Evolutionary conservation across 2,113 vertebrate species (phyloP).

Genomic region (Crotalus tigris): DNA sequence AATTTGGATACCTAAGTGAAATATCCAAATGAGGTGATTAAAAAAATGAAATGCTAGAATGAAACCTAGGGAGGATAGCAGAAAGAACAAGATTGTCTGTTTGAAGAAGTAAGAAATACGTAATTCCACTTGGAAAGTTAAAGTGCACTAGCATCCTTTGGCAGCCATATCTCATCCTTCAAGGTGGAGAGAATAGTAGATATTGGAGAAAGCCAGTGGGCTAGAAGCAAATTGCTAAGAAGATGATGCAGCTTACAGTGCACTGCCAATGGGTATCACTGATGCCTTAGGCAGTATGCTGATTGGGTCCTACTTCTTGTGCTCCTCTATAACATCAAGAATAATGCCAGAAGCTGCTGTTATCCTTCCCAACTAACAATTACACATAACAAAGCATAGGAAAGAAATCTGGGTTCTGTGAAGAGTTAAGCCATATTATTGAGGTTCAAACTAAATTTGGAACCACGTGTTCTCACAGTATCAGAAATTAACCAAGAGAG

Average conservation of each 20-base stretch:
- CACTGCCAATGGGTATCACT: background rate
- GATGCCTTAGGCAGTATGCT: background rate
- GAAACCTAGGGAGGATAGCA: background rate
- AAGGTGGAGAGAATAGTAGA: background rate
- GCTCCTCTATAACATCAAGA: background rate
- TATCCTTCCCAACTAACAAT: background rate
- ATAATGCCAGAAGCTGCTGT: background rate
- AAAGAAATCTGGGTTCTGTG: background rate
- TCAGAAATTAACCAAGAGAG: background rate
- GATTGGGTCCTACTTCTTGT: background rate
- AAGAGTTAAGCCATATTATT: background rate
- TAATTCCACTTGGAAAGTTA: background rate
- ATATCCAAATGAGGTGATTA: slow-evolving; percentile 13
- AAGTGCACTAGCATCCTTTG: background rate
- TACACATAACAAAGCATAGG: too few relatives aligned
- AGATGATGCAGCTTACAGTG: background rate
- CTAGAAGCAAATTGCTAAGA: background rate
- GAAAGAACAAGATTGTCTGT: background rate
- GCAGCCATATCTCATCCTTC: background rate
- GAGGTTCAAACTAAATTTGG: background rate
- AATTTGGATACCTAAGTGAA: slow-evolving; percentile 18
- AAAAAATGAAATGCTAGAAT: slow-evolving; percentile 7
- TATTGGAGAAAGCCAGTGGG: background rate
- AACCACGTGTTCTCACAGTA: background rate
- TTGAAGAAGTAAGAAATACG: background rate